These are phyloP conservation scores for Sebastes vulpes DNA, from an alignment of 2,797 vertebrate species.

Conservation along the genomic window DNA sequence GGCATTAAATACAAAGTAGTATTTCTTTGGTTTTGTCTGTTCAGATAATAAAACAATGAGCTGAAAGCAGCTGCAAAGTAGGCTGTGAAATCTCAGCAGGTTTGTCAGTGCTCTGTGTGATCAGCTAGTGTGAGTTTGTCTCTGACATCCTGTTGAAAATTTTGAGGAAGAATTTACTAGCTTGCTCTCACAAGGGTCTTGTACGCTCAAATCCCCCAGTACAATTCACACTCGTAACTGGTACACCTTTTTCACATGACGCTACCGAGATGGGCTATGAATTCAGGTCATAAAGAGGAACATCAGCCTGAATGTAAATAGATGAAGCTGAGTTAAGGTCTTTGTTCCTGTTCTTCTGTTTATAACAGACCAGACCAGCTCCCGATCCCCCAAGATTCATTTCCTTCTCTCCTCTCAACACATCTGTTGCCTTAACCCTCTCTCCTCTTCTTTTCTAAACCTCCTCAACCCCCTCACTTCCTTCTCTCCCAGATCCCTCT, in stretches of 20 bases:
- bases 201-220: neutral
- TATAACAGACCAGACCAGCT: neutral
- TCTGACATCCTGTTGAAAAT: neutral
- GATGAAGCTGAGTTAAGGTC: neutral
- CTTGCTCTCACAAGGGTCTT: neutral
- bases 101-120: neutral
- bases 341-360: neutral
- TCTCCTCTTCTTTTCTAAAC: conserved; percentile 12
- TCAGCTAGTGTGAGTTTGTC: neutral
- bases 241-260: neutral
- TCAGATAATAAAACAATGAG: neutral
- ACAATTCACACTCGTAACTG: neutral
- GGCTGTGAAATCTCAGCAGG: neutral
- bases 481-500: conserved; percentile 3
- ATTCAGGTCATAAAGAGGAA: neutral
- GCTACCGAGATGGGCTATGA: neutral
- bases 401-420: conserved; percentile 23
- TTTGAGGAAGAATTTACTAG: neutral
- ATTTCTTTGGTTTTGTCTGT: neutral
- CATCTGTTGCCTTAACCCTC: conserved; percentile 10
- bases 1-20: too few species aligned
- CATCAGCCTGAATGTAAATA: neutral
- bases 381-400: neutral
- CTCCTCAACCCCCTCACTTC: conserved; percentile 6
- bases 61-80: neutral